A percentile compares a stretch with the other conserved stretches of the same genome.
phyloP scores from a whole-genome alignment of 2,888 invertebrate species.

The Tillus elongatus region DNA sequence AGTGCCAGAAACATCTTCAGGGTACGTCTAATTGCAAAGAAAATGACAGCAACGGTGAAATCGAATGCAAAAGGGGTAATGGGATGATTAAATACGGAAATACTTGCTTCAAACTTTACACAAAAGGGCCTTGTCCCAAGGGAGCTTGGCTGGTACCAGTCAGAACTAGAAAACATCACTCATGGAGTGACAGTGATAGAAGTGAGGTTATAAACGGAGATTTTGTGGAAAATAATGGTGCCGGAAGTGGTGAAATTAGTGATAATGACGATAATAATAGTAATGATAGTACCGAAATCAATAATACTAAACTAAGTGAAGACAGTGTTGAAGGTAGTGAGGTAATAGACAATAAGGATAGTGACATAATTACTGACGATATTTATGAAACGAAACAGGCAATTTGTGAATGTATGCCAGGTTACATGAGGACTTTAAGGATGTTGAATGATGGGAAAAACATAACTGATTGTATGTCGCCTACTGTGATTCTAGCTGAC shows the following conservation, averaged over 20 bases:
- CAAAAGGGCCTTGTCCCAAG: conserved; percentile 65
- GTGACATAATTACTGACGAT: too few relatives aligned
- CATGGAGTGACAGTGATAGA: conserved; percentile 29
- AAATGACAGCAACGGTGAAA: conserved; percentile 23
- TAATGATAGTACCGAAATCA: conserved; percentile 14
- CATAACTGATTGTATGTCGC: conserved; percentile 50
- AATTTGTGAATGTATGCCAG: conserved; percentile 57
- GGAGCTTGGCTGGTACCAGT: conserved; percentile 61
- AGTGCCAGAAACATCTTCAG: conserved; percentile 46
- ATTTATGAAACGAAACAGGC: too few relatives aligned
- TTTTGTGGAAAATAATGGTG: too few relatives aligned
- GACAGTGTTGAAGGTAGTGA: too few relatives aligned
- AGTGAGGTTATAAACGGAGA: conserved; percentile 20
- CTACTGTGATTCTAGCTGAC: conserved; percentile 54
- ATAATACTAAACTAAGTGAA: too few relatives aligned
- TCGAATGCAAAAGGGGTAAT: conserved; percentile 28
- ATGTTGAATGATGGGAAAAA: conserved; percentile 33
- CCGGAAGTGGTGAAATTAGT: too few relatives aligned
- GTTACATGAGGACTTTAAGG: conserved; percentile 44
- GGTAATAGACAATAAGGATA: too few relatives aligned
- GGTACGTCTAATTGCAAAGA: conserved; percentile 28
- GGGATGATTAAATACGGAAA: conserved; percentile 58
- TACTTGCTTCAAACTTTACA: conserved; percentile 68
- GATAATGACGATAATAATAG: conserved; percentile 17
- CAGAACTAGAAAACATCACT: conserved; percentile 36